Conservation (phyloP, 2,888 invertebrate species). For the Amphipoea lucens region DNA sequence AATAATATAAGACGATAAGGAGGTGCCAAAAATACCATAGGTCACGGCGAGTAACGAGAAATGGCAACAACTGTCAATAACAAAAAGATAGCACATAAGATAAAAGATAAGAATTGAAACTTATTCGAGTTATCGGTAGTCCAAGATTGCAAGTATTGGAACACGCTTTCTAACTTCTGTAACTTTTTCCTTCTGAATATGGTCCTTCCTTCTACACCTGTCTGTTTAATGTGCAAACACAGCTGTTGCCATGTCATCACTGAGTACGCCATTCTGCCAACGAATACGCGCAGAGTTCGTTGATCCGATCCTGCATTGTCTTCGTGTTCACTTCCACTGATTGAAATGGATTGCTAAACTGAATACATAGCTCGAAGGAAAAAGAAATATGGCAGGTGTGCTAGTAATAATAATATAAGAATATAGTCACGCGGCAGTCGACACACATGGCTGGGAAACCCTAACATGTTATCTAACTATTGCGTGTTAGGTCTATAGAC, state of each 20-base stretch:
- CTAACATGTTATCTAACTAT: conserved; percentile 46
- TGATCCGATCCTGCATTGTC: conserved; percentile 57
- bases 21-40: conserved; percentile 52
- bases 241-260: conserved; percentile 53
- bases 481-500: conserved; percentile 31
- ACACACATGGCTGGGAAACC: conserved; percentile 38
- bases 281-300: conserved; percentile 53
- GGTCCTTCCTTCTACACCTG: conserved; percentile 14
- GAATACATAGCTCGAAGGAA: background rate
- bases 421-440: conserved; percentile 37
- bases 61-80: conserved; percentile 26
- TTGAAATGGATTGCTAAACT: conserved; percentile 36
- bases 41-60: conserved; percentile 51
- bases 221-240: conserved; percentile 30
- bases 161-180: background rate
- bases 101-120: background rate
- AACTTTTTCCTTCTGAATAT: background rate
- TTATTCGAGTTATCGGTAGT: background rate
- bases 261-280: conserved; percentile 40
- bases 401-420: conserved; percentile 12
- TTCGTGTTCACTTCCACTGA: conserved; percentile 39
- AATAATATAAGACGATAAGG: conserved; percentile 61
- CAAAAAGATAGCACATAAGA: background rate
- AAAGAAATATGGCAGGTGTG: conserved; percentile 14
- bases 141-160: background rate